Percentiles rank a stretch among this genome's conserved stretches.
phyloP scores from a whole-genome alignment of 2,797 vertebrate species.

The Acanthornis magna region DNA sequence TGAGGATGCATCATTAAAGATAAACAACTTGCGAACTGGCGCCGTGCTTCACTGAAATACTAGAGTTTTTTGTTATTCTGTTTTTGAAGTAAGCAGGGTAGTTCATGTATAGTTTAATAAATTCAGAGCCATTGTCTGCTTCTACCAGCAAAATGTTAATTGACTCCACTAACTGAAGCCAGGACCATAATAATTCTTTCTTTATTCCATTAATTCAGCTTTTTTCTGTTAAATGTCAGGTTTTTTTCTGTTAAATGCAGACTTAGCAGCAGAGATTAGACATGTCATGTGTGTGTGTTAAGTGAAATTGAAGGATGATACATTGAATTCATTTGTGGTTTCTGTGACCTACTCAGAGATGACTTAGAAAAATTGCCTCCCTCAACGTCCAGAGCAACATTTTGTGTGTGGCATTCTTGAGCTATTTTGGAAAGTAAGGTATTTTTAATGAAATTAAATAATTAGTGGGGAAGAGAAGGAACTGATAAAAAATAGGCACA shows the following conservation, averaged over 20 bases:
- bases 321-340: neutral
- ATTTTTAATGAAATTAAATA: neutral
- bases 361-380: neutral
- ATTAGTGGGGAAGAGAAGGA: neutral
- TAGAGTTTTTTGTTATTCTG: neutral
- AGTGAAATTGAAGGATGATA: neutral
- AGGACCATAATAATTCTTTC: neutral
- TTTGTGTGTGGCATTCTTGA: neutral
- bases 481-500: neutral
- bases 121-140: neutral
- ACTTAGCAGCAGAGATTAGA: neutral
- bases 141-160: neutral
- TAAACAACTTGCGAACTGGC: conserved; percentile 54
- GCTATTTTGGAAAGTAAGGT: neutral
- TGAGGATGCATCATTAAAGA: neutral
- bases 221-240: too few species aligned
- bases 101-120: conserved; percentile 5
- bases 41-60: neutral
- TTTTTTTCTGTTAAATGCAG: neutral
- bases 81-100: conserved; percentile 1
- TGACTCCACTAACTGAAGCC: neutral
- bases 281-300: neutral
- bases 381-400: neutral
- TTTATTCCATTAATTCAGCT: neutral
- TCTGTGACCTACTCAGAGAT: neutral